A percentile compares a stretch with the other conserved stretches of the same genome.
These are phyloP conservation scores for Dromococcyx pavoninus DNA, from an alignment of 2,797 vertebrate species.

Conservation along the genomic window DNA sequence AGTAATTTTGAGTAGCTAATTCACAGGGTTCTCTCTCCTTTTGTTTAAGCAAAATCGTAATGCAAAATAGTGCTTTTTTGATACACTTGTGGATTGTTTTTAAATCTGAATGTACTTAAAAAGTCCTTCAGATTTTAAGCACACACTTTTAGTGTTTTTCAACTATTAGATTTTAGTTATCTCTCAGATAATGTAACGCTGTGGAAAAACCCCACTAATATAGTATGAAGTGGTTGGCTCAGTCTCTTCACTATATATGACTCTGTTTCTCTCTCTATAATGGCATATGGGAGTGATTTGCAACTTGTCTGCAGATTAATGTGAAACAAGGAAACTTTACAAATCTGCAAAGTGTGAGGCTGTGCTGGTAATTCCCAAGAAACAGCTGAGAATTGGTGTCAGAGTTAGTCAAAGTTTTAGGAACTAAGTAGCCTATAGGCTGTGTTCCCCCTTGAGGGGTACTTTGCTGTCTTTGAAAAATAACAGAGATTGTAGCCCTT, in stretches of 20 bases:
- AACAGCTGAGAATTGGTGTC: not conserved
- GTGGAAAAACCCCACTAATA: not conserved
- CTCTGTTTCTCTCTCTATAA: not conserved
- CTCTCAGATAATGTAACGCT: not conserved
- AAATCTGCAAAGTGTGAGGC: not conserved
- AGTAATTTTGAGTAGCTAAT: not conserved
- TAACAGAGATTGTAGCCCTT: not conserved
- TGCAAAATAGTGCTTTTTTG: not conserved
- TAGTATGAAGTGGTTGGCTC: not conserved
- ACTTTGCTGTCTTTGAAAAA: not conserved
- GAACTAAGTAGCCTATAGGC: not conserved
- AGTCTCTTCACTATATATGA: not conserved
- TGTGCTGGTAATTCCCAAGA: not conserved
- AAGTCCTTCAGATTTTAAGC: not conserved
- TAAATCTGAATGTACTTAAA: not conserved
- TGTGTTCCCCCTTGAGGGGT: not conserved
- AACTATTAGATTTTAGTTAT: not conserved
- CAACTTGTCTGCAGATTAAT: not conserved
- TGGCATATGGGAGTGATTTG: not conserved
- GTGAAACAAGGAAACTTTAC: not conserved
- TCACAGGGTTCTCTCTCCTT: not conserved
- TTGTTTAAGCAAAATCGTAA: not conserved
- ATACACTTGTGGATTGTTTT: not conserved
- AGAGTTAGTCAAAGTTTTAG: not conserved
- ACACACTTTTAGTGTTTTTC: not conserved